Evolutionary conservation across 2,888 invertebrate genomes (phyloP).

Genomic region (Synergus umbraculus): DNA sequence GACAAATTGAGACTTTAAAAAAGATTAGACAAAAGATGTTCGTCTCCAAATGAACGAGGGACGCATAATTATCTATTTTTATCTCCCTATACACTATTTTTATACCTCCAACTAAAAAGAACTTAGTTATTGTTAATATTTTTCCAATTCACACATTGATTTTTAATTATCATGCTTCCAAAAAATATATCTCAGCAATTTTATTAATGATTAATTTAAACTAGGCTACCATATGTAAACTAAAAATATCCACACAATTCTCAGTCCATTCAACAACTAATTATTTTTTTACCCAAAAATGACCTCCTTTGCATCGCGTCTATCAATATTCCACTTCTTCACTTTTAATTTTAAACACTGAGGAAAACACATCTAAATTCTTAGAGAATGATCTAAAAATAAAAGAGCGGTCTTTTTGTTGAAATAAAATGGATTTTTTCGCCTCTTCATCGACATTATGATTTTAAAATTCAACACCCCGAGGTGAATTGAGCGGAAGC

Average conservation of each 20-base stretch:
- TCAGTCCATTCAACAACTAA: background rate
- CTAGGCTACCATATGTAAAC: background rate
- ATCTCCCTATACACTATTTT: background rate
- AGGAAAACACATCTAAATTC: background rate
- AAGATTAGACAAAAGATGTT: background rate
- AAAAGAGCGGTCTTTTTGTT: background rate
- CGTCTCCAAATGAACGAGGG: background rate
- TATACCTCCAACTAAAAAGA: background rate
- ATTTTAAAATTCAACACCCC: background rate
- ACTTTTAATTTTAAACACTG: conserved; percentile 22
- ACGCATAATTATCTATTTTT: background rate
- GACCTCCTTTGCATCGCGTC: background rate
- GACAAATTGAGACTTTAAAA: background rate
- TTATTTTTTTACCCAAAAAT: background rate
- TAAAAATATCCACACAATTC: background rate
- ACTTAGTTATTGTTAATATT: background rate
- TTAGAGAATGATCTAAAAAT: conserved; percentile 24
- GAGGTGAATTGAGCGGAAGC: background rate
- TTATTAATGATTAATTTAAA: background rate
- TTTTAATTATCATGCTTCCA: background rate
- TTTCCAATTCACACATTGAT: background rate
- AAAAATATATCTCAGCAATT: background rate
- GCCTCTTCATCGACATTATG: background rate
- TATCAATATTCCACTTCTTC: conserved; percentile 11
- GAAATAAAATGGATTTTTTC: background rate